Evolutionary conservation across 2,797 vertebrate genomes (phyloP), one percentile per base, ranked within the genome.

Genomic region (Eospalax fontanierii): DNA sequence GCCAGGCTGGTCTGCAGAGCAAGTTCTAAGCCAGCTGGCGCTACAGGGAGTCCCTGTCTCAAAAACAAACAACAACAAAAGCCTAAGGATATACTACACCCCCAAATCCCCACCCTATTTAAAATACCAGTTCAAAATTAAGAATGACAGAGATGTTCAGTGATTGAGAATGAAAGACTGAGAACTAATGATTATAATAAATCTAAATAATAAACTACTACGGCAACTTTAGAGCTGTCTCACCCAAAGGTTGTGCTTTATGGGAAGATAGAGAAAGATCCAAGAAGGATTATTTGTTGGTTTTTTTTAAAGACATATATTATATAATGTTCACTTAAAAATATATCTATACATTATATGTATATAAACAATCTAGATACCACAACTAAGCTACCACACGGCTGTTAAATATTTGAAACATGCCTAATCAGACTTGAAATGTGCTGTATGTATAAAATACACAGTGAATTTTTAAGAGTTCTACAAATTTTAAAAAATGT

Each of bases 71-170:
- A 63, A 22, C 21, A 24, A 24, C 6, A 63, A 24, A 63, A n/a
- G 26, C 18, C n/a, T 87, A 87, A 94, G 81, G 43, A 38, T 50
- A 50, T 50, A 11, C 46, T 82, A 50, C 3, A 87, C 0, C 68
- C 30, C 40, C 81, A 94, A 90, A 50, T 90, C 30, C 46, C 46
- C 79, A 30, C 2, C 46, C 35, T 66, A 54, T 83, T 90, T 88
- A 57, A 90, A 96, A 87, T 75, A 95, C 66, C 38, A 78, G n/a
- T 46, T 63, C 46, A 90, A 94, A 95, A 68, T 83, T 61, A 80
- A 50, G 35, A 94, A 90, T 6, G 76, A 92, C 33, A 18, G 15
- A 89, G 79, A 83, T 63, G 21, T 71, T 61, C 24, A 91, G 74
- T 79, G 46, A 73, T 71, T 61, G 19, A 75, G 87, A 92, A 46